Evolutionary conservation across 2,113 vertebrate genomes (phyloP), one percentile per base, ranked within the genome.

Genomic region (Phaethornis superciliosus): DNA sequence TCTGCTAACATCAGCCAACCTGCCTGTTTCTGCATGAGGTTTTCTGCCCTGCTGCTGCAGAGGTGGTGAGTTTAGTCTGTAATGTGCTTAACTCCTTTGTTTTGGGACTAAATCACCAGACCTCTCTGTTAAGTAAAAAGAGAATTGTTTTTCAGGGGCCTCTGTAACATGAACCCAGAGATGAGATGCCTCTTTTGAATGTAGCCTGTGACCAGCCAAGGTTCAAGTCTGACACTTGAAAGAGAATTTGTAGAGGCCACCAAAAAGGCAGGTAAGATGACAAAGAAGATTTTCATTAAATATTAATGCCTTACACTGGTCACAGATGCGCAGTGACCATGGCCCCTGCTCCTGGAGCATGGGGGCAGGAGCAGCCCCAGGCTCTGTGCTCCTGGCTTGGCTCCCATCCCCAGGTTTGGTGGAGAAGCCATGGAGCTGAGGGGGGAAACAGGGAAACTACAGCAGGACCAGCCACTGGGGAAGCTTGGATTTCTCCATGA

Each of bases 81-180:
- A 77, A 89, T 79, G 90, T 76, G 28, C 78, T 93, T 91, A 91
- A 78, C 77, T 77, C 87, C 76, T 87, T 96, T 94, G 88, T 91
- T 93, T 94, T 84, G 81, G 91, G 69, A 65, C 65, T 78, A 78
- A 93, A 91, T 91, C 70, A 59, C 85, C 69, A 89, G 68, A 46
- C 35, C 15, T 89, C 67, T 86, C 67, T 81, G 47, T 44, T 58
- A 26, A 18, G 74, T 37, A 64, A 56, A 28, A 56, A 51, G 23
- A 59, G 54, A 72, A 56, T 28, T 62, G 35, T 27, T 87, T 87
- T 64, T 77, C 62, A 49, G 55, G 27, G 32, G 12, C 49, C 68
- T 76, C 67, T 64, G 68, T 81, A 84, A 84, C 5, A 9, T 3
- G 28, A 85, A 69, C 42, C 40, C 33, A 18, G 40, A 52, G 21